Evolutionary conservation across 1,140 invertebrate genomes (phyloP).

Genomic region (Brachionus rubens): DNA sequence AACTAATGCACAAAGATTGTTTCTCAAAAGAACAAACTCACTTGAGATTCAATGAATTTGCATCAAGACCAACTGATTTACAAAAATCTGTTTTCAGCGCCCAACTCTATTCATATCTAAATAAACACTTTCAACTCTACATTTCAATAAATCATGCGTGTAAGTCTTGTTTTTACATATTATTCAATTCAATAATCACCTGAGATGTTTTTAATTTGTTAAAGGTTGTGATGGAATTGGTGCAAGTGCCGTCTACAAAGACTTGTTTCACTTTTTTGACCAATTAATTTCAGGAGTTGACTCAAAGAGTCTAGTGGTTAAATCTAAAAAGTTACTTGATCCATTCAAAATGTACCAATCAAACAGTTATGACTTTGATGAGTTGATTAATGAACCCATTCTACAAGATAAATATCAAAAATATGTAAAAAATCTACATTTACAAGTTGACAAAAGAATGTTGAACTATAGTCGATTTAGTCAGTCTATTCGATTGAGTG

Average conservation of each 20-base stretch:
- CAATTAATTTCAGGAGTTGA: background rate
- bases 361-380: background rate
- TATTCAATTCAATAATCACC: background rate
- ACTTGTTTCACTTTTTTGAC: background rate
- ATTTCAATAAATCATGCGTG: constrained; percentile 19
- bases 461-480: background rate
- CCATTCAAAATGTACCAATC: background rate
- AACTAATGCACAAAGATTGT: background rate
- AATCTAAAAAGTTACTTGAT: background rate
- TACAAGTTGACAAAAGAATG: background rate
- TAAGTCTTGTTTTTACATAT: background rate
- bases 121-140: constrained; percentile 2
- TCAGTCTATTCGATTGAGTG: background rate
- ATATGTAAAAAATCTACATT: background rate
- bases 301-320: background rate
- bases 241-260: background rate
- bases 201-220: background rate
- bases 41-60: background rate
- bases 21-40: background rate
- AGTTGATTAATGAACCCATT: background rate
- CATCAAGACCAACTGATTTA: background rate
- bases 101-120: background rate
- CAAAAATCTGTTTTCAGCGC: background rate
- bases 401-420: background rate
- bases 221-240: constrained; percentile 13